phyloP scores from a whole-genome alignment of 2,113 vertebrate species.

The Lepus timidus region DNA sequence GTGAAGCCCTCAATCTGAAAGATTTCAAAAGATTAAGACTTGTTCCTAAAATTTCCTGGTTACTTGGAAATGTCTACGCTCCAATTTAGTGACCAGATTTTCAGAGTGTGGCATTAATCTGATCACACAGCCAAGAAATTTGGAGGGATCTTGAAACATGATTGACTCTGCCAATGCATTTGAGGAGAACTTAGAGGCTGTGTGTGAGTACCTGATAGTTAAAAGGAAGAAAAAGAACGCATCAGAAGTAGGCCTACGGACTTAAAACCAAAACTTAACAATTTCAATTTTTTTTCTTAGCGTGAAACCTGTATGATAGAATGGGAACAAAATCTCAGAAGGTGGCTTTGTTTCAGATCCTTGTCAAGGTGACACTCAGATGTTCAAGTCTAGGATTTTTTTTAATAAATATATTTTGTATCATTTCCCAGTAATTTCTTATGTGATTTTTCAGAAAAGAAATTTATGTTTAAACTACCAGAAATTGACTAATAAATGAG shows the following conservation, averaged over 20 bases:
- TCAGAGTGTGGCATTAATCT: not conserved
- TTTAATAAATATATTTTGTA: not conserved
- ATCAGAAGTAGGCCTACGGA: not conserved
- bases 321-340: not conserved
- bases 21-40: conserved; percentile 40
- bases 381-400: not conserved
- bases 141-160: not conserved
- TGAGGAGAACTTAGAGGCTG: not conserved
- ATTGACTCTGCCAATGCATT: not conserved
- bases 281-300: conserved; percentile 12
- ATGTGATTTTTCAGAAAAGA: not conserved
- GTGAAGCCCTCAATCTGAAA: conserved; percentile 19
- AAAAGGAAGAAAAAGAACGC: not conserved
- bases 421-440: not conserved
- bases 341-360: not conserved
- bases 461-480: not conserved
- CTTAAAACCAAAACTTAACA: not conserved
- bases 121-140: not conserved
- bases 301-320: not conserved
- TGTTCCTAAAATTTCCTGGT: not conserved
- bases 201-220: not conserved
- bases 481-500: not conserved
- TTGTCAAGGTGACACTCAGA: not conserved
- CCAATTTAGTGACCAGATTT: not conserved
- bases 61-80: not conserved